A percentile compares a stretch with the other conserved stretches of the same genome.
Conservation (phyloP, 2,888 invertebrate genomes). For the Rugalucina vietnamica region DNA sequence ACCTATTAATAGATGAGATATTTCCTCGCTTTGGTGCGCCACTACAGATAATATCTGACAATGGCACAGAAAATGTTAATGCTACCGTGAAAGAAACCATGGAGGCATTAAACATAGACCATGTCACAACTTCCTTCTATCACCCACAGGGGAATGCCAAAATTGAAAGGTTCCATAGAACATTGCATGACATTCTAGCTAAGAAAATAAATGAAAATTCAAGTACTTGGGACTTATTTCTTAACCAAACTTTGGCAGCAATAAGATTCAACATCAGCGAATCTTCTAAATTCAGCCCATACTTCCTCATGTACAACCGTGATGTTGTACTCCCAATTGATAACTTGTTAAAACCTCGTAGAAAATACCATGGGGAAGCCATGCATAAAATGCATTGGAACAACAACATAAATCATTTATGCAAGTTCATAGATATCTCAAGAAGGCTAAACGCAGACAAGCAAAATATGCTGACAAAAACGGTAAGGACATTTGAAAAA, state of each 20-base stretch:
- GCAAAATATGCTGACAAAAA: conserved; percentile 22
- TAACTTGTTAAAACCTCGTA: conserved; percentile 25
- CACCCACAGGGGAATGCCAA: conserved; percentile 21
- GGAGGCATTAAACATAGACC: conserved; percentile 37
- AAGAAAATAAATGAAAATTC: background rate
- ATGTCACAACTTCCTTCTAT: conserved; percentile 34
- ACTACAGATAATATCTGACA: too few relatives aligned
- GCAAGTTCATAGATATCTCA: conserved; percentile 23
- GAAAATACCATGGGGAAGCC: conserved; percentile 20
- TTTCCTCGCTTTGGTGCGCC: too few relatives aligned
- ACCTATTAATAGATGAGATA: too few relatives aligned
- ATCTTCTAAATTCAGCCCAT: conserved; percentile 23
- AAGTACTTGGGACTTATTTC: conserved; percentile 27
- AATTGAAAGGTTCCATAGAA: conserved; percentile 15
- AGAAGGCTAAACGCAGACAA: conserved; percentile 32
- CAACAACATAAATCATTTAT: conserved; percentile 29
- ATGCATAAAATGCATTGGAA: background rate
- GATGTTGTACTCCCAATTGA: conserved; percentile 43
- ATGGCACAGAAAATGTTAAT: too few relatives aligned
- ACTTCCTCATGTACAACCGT: conserved; percentile 31
- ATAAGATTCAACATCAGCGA: conserved; percentile 25
- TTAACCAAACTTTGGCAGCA: conserved; percentile 39
- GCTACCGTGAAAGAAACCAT: too few relatives aligned
- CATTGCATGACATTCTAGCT: background rate
- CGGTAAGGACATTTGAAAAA: background rate